These are phyloP conservation scores for Callimico goeldii DNA, from an alignment of 2,797 vertebrate genomes.

Conservation along the genomic window DNA sequence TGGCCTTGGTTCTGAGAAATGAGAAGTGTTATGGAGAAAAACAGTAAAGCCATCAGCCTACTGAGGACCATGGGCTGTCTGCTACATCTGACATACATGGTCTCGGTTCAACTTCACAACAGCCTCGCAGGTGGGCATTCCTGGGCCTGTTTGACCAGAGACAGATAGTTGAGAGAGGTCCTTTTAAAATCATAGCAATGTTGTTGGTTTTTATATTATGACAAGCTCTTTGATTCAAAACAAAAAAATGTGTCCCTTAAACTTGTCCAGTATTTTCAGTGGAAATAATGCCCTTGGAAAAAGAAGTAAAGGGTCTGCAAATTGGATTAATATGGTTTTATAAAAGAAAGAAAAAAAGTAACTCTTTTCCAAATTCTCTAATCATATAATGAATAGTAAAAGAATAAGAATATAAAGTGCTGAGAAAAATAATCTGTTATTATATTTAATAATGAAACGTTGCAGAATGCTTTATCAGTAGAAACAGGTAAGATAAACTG, in stretches of 20 bases:
- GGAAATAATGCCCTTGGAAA: not conserved
- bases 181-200: not conserved
- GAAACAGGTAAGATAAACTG: not conserved
- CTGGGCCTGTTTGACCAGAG: not conserved
- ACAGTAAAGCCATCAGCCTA: not conserved
- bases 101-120: not conserved
- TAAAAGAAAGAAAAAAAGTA: not conserved
- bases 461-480: not conserved
- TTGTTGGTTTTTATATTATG: not conserved
- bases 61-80: accelerated
- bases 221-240: not conserved
- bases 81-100: accelerated
- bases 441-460: not conserved
- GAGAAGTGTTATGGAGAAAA: not conserved
- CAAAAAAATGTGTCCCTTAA: not conserved
- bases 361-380: not conserved
- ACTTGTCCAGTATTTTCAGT: not conserved
- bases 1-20: not conserved
- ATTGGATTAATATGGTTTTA: not conserved
- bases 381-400: not conserved
- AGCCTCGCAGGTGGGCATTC: not conserved
- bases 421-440: not conserved
- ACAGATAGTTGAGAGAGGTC: not conserved
- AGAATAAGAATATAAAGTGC: not conserved
- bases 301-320: not conserved